A percentile compares a stretch with the other conserved stretches of the same genome.
phyloP scores from a whole-genome alignment of 1,140 invertebrate genomes.

The Calycopis cecrops region DNA sequence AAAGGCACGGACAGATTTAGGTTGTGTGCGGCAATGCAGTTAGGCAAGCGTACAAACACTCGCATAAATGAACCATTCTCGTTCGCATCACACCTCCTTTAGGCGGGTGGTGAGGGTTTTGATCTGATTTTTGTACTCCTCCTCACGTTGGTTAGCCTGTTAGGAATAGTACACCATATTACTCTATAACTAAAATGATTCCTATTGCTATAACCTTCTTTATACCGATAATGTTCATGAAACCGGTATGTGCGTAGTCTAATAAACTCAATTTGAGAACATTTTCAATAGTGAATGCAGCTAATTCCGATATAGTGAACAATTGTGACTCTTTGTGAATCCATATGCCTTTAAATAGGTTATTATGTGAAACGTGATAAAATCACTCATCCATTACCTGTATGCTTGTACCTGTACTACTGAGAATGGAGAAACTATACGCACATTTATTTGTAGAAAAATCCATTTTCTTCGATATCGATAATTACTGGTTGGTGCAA shows the following conservation, averaged over 20 bases:
- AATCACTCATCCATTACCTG: slow-evolving; percentile 5
- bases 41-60: slow-evolving; percentile 65
- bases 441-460: background rate
- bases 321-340: slow-evolving; percentile 1
- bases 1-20: slow-evolving; percentile 40
- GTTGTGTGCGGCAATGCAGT: slow-evolving; percentile 59
- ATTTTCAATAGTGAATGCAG: slow-evolving; percentile 4
- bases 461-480: slow-evolving; percentile 1
- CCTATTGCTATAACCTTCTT: background rate
- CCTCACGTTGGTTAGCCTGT: slow-evolving; percentile 99
- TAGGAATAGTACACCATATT: slow-evolving; percentile 41
- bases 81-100: slow-evolving; percentile 91
- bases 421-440: background rate
- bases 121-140: slow-evolving; percentile 99
- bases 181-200: slow-evolving; percentile 17
- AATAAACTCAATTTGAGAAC: background rate
- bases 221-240: slow-evolving; percentile 5
- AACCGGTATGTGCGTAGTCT: background rate
- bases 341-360: background rate
- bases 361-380: background rate
- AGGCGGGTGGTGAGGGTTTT: slow-evolving; percentile 98
- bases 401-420: slow-evolving; percentile 3
- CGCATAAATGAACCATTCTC: slow-evolving; percentile 46
- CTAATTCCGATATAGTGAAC: slow-evolving; percentile 2
- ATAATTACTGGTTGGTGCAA: slow-evolving; percentile 55